Base-by-base conservation (phyloP, 2,888 invertebrate species). In the Brassicogethes aeneus region DNA sequence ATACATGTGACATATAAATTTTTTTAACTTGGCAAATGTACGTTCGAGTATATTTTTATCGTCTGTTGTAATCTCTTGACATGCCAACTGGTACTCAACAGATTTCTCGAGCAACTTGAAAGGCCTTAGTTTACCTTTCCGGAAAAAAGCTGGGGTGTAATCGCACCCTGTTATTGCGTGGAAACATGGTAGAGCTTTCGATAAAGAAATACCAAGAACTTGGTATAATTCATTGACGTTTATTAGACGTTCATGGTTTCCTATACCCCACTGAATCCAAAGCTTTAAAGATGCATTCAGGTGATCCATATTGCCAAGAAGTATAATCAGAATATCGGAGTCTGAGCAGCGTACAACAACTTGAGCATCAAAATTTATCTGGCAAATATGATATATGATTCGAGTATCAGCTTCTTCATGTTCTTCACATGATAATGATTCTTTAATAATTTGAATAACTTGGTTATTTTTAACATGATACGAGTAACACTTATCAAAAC, bases 401-500 rank as follows among this genome's bases (percentile, higher is more conserved):
- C 41, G 36, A 17, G 39, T 41, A 14, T 39, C 42, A 5, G 39
- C 42, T 39, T 40, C 47, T 46, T 46, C 46, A 40, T 48, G 48
- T 16, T 42, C 36, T 42, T 36, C 33, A 43, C 45, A 45, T 15
- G 43, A 45, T 37, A 43, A 48, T 29, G 14, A 17, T 5, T 45
- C 39, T 36, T 37, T 36, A 14, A 40, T 29, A 29, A 10, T 37
- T 31, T 39, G 39, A 17, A 35, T 3, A 29, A 46, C 15, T 39
- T 39, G 40, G 17, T 44, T 39, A 41, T 46, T 41, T 37, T 44
- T 41, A 50, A 15, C 47, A 53, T 55, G 23, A 56, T 59, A 48
- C 51, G 61, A 40, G 54, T 51, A 42, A 44, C 46, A 52, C 42
- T 51, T 17, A 14, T 23, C 41, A 17, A 41, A 47, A 45, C 48